phyloP scores from a whole-genome alignment of 2,113 vertebrate genomes.

The Equus quagga region DNA sequence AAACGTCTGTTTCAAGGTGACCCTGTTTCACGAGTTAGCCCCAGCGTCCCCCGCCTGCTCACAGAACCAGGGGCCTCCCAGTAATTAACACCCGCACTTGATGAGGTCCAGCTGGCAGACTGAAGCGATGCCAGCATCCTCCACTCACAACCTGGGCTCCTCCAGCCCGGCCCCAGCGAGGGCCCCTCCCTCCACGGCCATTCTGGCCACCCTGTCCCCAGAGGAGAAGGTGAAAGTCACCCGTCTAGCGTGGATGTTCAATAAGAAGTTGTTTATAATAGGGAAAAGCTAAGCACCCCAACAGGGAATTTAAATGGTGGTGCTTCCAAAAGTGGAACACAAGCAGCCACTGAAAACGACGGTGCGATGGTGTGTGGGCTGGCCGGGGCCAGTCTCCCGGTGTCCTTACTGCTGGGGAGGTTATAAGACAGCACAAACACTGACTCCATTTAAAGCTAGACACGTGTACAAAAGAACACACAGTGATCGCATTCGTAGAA shows the following conservation, averaged over 20 bases:
- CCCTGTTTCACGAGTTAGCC: slow-evolving; percentile 87
- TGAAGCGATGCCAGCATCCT: slow-evolving; percentile 92
- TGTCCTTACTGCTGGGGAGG: neutral
- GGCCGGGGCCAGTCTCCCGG: neutral
- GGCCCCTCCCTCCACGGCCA: slow-evolving; percentile 55
- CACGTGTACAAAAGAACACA: accelerated
- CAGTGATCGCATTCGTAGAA: accelerated
- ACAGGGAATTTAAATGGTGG: accelerated
- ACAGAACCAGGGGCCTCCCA: slow-evolving; percentile 91
- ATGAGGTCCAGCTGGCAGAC: slow-evolving; percentile 98
- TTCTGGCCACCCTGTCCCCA: neutral
- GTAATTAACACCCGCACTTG: slow-evolving; percentile 98
- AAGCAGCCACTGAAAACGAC: neutral
- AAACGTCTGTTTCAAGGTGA: slow-evolving; percentile 93
- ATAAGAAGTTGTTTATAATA: neutral
- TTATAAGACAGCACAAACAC: accelerated
- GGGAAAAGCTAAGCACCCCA: neutral
- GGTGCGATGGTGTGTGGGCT: neutral
- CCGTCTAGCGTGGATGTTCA: neutral
- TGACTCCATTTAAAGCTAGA: neutral
- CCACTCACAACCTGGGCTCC: slow-evolving; percentile 60
- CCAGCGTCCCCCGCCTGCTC: slow-evolving; percentile 88
- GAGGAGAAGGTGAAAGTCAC: slow-evolving; percentile 16
- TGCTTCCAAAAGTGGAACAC: neutral
- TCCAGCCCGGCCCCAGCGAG: neutral